Evolutionary conservation across 2,797 vertebrate species (phyloP).

Genomic region (Synaphobranchus kaupii): DNA sequence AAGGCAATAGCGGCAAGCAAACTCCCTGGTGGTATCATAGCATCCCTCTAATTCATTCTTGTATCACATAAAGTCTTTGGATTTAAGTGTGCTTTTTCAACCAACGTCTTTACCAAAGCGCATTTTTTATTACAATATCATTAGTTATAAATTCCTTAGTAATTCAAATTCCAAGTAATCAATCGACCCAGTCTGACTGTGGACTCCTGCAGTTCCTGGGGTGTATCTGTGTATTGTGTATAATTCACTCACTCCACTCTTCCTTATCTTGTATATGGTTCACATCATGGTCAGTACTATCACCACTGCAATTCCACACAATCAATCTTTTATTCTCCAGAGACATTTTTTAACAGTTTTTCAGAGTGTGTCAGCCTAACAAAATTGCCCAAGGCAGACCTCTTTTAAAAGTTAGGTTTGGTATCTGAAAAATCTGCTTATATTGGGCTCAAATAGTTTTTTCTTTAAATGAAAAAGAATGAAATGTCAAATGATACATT

Average conservation of each 20-base stretch:
- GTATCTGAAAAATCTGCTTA: neutral
- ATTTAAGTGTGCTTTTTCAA: too few species aligned
- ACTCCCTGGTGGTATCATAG: too few species aligned
- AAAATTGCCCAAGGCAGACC: constrained; percentile 2
- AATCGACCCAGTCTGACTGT: neutral
- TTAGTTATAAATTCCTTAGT: neutral
- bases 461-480: neutral
- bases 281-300: neutral
- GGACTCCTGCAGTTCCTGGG: neutral
- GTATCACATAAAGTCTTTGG: too few species aligned
- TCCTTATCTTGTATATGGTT: neutral
- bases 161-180: neutral
- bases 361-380: neutral
- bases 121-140: neutral
- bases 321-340: too few species aligned
- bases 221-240: neutral
- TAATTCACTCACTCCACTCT: neutral
- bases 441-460: neutral
- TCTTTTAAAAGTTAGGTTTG: neutral
- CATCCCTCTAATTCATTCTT: too few species aligned
- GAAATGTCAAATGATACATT: neutral
- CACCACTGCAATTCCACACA: neutral
- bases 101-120: neutral
- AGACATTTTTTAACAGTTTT: neutral
- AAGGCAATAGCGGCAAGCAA: too few species aligned